Evolutionary conservation across 2,888 invertebrate genomes (phyloP), one percentile per base, ranked within the genome.

Genomic region (Cataglyphis livida): DNA sequence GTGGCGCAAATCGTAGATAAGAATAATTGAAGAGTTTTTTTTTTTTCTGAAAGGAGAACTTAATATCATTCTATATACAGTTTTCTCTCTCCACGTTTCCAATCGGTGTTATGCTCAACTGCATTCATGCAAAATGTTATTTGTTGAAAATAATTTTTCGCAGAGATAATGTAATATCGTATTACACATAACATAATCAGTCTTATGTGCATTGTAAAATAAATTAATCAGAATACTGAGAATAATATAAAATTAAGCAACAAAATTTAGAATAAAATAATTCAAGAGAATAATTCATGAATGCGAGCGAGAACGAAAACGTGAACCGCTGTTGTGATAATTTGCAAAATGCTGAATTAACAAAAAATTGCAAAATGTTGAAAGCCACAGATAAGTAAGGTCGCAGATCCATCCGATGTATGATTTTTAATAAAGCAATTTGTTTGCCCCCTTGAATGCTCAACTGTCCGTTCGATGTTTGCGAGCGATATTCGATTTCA

Each of bases 401-500:
- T 76, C n/a, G 64, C 28, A 7, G n/a, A 4, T 41, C 3, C 25
- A 66, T 28, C 9, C 65, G 15, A 41, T 38, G 21, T 48, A 25
- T 28, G 28, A 18, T 57, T 81, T 74, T 74, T 74, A 81, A 81
- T 75, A 81, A 79, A 73, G 48, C 79, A 79, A 70, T 44, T 78
- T 70, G 71, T 70, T 78, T 44, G 32, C 44, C 41, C 12, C 41
- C 44, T 4, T 18, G 18, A 32, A 78, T 32, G 44, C 57, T 78
- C 57, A 25, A 78, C 51, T 65, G 25, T 25, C 21, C 35, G 66
- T 25, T 35, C 66, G 41, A 70, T 32, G 32, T 68, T 68, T 38
- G 76, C 41, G 32, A 70, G 70, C 76, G 38, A 68, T 76, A 70
- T 78, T 78, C 78, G 44, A 78, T 78, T 78, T 70, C 78, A 78